These are phyloP conservation scores for Eutolmus rufibarbis DNA, from an alignment of 2,888 invertebrate genomes.

Conservation along the genomic window DNA sequence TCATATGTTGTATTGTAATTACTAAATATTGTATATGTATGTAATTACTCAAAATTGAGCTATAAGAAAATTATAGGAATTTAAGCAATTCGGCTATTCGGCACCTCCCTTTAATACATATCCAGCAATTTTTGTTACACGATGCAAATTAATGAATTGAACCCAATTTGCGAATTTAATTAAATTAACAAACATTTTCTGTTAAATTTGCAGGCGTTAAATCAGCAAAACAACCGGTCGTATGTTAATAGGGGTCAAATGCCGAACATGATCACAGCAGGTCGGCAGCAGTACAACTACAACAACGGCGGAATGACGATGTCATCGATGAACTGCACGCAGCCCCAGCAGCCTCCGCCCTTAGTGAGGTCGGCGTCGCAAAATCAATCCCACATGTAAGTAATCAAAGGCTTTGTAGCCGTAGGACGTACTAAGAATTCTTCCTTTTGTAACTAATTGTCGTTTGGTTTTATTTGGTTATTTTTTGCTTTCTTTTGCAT, in stretches of 20 bases:
- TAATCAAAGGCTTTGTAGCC: neutral
- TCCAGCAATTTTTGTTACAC: neutral
- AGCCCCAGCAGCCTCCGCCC: slow-evolving; percentile 60
- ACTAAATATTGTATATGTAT: no score
- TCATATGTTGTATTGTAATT: no score
- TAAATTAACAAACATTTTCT: neutral
- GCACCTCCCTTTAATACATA: no score
- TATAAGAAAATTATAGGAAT: no score
- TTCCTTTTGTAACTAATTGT: neutral
- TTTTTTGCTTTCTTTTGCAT: neutral
- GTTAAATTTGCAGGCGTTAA: slow-evolving; percentile 42
- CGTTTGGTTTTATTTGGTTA: neutral
- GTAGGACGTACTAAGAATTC: neutral
- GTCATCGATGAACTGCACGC: slow-evolving; percentile 42
- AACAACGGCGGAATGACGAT: slow-evolving; percentile 44
- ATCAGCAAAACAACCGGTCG: slow-evolving; percentile 42
- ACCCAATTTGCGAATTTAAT: neutral
- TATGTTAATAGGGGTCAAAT: slow-evolving; percentile 47
- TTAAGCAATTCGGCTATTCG: no score
- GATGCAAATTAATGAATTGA: neutral
- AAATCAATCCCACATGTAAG: slow-evolving; percentile 48
- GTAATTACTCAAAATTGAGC: no score
- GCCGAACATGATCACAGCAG: slow-evolving; percentile 43
- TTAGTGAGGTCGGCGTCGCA: slow-evolving; percentile 64
- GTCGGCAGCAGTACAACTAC: slow-evolving; percentile 45